Conservation (phyloP, 2,797 vertebrate species). For the Cossypha heuglini region DNA sequence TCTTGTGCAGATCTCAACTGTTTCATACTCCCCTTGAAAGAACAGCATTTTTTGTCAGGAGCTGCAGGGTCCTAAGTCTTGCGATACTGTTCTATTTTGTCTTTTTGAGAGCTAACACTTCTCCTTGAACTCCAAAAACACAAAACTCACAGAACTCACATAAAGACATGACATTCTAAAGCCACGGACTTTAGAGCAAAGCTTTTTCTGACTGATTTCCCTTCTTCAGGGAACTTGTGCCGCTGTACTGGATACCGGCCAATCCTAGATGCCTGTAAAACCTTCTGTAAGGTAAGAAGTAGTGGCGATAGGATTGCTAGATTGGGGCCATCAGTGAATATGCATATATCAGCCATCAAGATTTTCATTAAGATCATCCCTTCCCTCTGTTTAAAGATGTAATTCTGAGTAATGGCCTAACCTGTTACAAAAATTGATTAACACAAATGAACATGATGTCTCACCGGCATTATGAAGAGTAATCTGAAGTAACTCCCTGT, state of each 20-base stretch:
- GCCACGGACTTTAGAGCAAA: not conserved
- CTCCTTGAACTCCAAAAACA: not conserved
- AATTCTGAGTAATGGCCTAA: not conserved
- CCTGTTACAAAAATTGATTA: not conserved
- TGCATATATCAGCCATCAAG: not conserved
- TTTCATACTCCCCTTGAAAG: not conserved
- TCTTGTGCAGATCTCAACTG: not conserved
- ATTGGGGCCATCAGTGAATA: not conserved
- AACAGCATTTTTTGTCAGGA: not conserved
- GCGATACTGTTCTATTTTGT: not conserved
- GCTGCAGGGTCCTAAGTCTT: not conserved
- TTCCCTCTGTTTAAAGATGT: not conserved
- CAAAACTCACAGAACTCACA: not conserved
- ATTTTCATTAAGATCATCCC: not conserved
- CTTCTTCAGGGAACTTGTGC: conserved; percentile 74
- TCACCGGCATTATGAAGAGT: not conserved
- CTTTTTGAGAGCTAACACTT: not conserved
- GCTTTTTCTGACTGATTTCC: not conserved
- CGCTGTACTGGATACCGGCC: conserved; percentile 78
- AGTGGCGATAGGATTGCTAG: not conserved
- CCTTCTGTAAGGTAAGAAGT: conserved; percentile 74
- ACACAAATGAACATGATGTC: not conserved
- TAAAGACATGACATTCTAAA: not conserved
- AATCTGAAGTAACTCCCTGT: not conserved
- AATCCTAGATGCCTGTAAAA: conserved; percentile 73